These are phyloP conservation scores for Archips xylosteana DNA, from an alignment of 2,888 invertebrate species.

Conservation along the genomic window DNA sequence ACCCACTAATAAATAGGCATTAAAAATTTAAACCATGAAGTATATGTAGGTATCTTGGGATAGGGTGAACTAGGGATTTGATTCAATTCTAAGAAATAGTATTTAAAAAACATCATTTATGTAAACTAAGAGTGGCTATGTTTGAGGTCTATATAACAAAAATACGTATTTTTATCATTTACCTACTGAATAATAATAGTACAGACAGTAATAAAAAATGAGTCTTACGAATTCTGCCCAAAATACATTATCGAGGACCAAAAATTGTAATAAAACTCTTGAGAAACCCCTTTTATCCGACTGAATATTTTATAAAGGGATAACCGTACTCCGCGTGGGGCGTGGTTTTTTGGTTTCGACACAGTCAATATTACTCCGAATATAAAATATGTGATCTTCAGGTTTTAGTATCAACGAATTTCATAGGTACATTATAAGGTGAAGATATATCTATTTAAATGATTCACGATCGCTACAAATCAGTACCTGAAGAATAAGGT, in stretches of 20 bases:
- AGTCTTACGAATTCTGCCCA: slow-evolving; percentile 22
- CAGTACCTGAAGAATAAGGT: neutral
- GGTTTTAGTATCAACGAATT: neutral
- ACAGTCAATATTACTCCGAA: neutral
- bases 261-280: slow-evolving; percentile 36
- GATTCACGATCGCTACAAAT: too few relatives aligned
- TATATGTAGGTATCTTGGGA: too few relatives aligned
- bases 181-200: neutral
- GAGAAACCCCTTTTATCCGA: slow-evolving; percentile 30
- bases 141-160: neutral
- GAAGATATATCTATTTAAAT: too few relatives aligned
- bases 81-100: too few relatives aligned
- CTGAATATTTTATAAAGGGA: slow-evolving; percentile 40
- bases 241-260: slow-evolving; percentile 25
- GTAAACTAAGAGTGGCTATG: too few relatives aligned
- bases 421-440: too few relatives aligned
- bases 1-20: too few relatives aligned
- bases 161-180: neutral
- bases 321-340: slow-evolving; percentile 9
- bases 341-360: slow-evolving; percentile 16
- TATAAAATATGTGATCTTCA: neutral
- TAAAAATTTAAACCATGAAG: too few relatives aligned
- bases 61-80: too few relatives aligned
- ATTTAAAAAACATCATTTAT: too few relatives aligned
- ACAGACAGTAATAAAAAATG: slow-evolving; percentile 3